Evolutionary conservation across 2,113 vertebrate genomes (phyloP).

Genomic region (Pseudorhombus dupliciocellatus): DNA sequence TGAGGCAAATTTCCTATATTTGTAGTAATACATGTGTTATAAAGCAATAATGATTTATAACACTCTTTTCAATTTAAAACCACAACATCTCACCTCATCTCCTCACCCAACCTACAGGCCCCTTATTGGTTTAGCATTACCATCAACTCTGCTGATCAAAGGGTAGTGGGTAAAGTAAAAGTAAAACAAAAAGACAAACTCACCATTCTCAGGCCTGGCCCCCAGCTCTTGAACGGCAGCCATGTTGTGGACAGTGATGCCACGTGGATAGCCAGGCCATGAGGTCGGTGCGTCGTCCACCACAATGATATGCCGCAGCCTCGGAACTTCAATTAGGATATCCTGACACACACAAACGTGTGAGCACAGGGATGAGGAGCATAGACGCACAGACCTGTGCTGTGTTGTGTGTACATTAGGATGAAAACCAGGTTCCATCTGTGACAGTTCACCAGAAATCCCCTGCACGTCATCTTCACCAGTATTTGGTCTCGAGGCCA

Average conservation of each 20-base stretch:
- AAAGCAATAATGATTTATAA: too few species aligned
- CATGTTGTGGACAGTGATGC: slow-evolving; percentile 91
- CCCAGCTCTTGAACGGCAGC: slow-evolving; percentile 88
- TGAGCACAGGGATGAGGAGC: neutral
- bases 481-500: slow-evolving; percentile 18
- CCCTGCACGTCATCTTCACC: slow-evolving; percentile 4
- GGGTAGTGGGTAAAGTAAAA: too few species aligned
- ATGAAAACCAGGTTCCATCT: slow-evolving; percentile 26
- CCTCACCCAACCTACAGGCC: too few species aligned
- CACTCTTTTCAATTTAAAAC: too few species aligned
- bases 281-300: slow-evolving; percentile 85
- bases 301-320: slow-evolving; percentile 88
- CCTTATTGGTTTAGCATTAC: too few species aligned
- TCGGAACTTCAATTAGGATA: slow-evolving; percentile 87
- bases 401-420: slow-evolving; percentile 5
- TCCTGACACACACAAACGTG: slow-evolving; percentile 72
- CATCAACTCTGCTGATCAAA: too few species aligned
- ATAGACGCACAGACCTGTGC: neutral
- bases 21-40: too few species aligned
- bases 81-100: too few species aligned
- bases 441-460: neutral
- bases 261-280: slow-evolving; percentile 84
- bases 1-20: too few species aligned
- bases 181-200: slow-evolving; percentile 8
- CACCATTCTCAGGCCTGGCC: slow-evolving; percentile 81